phyloP scores from a whole-genome alignment of 2,113 vertebrate genomes.

The Chrysemys picta region DNA sequence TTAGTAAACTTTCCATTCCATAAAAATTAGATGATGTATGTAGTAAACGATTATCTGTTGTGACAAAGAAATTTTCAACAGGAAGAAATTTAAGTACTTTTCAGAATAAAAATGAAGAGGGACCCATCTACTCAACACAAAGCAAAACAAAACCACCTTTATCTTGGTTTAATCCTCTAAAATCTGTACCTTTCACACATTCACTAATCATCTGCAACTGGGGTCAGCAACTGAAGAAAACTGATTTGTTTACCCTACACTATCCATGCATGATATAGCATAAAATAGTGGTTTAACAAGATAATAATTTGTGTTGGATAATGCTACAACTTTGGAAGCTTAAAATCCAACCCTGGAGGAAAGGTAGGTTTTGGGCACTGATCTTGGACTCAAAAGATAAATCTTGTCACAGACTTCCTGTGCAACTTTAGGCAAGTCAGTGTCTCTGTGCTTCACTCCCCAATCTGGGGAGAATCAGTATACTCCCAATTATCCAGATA shows the following conservation, averaged over 20 bases:
- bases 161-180: background rate
- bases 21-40: background rate
- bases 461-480: background rate
- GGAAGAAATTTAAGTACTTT: background rate
- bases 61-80: rapidly evolving
- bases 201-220: background rate
- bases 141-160: background rate
- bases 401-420: background rate
- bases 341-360: background rate
- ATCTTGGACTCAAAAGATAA: background rate
- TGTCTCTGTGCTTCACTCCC: background rate
- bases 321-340: background rate
- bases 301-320: background rate
- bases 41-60: background rate
- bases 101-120: background rate
- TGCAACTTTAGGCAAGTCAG: background rate
- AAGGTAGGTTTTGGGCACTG: background rate
- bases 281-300: background rate
- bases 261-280: background rate
- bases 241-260: background rate
- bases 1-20: background rate
- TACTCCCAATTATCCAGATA: background rate
- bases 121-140: background rate
- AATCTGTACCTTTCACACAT: too few species aligned
- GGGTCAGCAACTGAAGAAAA: background rate